A percentile compares a stretch with the other conserved stretches of the same genome.
phyloP scores from a whole-genome alignment of 2,797 vertebrate genomes.

The Acipenser oxyrinchus region DNA sequence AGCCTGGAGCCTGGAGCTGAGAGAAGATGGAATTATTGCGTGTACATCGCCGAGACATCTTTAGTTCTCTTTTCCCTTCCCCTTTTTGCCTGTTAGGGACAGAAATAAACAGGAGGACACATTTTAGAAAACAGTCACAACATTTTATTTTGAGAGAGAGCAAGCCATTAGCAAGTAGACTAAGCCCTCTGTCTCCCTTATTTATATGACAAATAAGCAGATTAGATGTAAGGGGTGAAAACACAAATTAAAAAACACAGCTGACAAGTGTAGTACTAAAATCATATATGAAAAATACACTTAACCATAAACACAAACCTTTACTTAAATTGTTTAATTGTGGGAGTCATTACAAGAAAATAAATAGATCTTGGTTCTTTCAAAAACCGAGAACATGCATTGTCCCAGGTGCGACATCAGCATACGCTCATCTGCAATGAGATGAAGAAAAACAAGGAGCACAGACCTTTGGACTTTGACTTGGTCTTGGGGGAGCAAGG shows the following conservation, averaged over 20 bases:
- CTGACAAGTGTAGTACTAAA: no score
- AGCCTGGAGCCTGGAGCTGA: conserved; percentile 17
- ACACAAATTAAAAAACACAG: no score
- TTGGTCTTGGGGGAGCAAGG: conserved; percentile 72
- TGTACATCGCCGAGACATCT: conserved; percentile 12
- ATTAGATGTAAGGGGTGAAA: no score
- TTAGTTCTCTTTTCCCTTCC: conserved; percentile 70
- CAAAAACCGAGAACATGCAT: conserved; percentile 6
- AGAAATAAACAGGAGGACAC: conserved; percentile 20
- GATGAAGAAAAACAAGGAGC: neutral
- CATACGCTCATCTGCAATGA: no score
- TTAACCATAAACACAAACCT: conserved; percentile 12
- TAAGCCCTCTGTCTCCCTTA: no score
- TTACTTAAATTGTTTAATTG: conserved; percentile 32
- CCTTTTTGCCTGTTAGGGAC: conserved; percentile 66
- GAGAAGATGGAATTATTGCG: conserved; percentile 12
- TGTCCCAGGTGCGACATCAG: conserved; percentile 20
- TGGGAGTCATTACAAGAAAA: conserved; percentile 6
- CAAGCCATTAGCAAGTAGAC: no score
- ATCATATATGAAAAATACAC: no score
- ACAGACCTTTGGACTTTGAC: conserved; percentile 76
- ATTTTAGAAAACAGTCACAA: neutral
- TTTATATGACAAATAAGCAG: no score
- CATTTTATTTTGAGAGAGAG: no score
- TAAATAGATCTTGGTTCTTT: neutral